Percentiles rank a stretch among this genome's conserved stretches.
Evolutionary conservation across 1,140 invertebrate species (phyloP).

Genomic region (Drosophila fuyamai): DNA sequence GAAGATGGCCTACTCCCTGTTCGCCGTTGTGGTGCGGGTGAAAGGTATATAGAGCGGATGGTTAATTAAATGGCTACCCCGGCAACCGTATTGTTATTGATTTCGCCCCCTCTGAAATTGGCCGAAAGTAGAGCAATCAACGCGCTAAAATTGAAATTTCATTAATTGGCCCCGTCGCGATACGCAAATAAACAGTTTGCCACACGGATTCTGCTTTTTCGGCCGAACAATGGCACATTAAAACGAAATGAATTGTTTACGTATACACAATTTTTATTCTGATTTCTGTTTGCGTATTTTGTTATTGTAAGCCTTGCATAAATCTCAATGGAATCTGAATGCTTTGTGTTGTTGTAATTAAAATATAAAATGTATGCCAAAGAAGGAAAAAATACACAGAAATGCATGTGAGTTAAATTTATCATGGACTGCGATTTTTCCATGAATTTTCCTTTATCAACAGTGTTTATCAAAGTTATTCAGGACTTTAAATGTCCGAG

Average conservation of each 20-base stretch:
- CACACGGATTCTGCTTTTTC: conserved; percentile 26
- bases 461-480: conserved; percentile 9
- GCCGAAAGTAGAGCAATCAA: conserved; percentile 60
- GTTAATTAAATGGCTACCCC: conserved; percentile 56
- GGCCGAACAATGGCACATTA: conserved; percentile 60
- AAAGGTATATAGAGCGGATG: conserved; percentile 23
- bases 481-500: background rate
- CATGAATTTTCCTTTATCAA: background rate
- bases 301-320: conserved; percentile 46
- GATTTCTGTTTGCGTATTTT: conserved; percentile 43
- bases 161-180: conserved; percentile 70
- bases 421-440: background rate
- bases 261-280: conserved; percentile 30
- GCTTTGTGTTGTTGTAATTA: conserved; percentile 40
- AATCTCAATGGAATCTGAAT: conserved; percentile 24
- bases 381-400: background rate
- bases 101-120: conserved; percentile 28
- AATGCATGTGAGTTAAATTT: background rate
- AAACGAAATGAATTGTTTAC: conserved; percentile 65
- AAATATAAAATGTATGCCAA: conserved; percentile 14
- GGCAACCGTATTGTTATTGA: conserved; percentile 41
- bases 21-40: conserved; percentile 50
- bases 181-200: conserved; percentile 74
- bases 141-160: conserved; percentile 57
- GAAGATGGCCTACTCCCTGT: conserved; percentile 74